Base-by-base conservation (phyloP, 2,888 invertebrate species). In the Iselma pallidipennis region DNA sequence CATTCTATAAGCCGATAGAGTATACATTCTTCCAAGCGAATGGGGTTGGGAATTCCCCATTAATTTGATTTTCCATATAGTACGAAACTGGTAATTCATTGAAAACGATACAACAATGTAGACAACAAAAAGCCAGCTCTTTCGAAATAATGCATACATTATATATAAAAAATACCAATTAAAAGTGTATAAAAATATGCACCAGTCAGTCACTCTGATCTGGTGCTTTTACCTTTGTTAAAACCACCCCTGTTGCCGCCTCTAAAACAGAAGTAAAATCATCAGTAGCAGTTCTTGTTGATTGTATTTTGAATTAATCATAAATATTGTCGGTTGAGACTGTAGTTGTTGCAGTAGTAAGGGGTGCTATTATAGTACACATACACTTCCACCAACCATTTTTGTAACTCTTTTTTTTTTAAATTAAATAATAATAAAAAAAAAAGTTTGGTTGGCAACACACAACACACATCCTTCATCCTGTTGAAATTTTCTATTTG, bases 141-240 rank as follows among this genome's bases (percentile, higher is more conserved):
- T 73, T 71, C 67, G 56, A 67, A 60, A 64, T 65, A 45, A 45
- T 45, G 45, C 45, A 45, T 45, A 45, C 45, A 65, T 65, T 58
- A 68, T 64, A 62, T 70, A 67, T 65, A 70, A 69, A 66, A 66
- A 66, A 61, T 65, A 67, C 66, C 66, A 70, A 66, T 71, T 67
- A 72, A 75, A 74, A 76, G 75, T 78, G 77, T 77, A 77, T 73
- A 86, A 88, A 89, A 89, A 85, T 37, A n/a, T 88, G 90, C 90
- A 89, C 88, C 89, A 85, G 85, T 86, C 87, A 85, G 84, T 84
- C 84, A 85, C 84, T 53, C 25, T 55, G 87, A 87, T 86, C 88
- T 87, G 90, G 89, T 90, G 90, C 87, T 85, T 91, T 94, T 94
- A 94, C 94, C 94, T 94, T 94, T 94, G 88, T 92, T 93, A 92